Evolutionary conservation across 2,113 vertebrate species (phyloP), one percentile per base, ranked within the genome.

Genomic region (Paracanthobrama guichenoti): DNA sequence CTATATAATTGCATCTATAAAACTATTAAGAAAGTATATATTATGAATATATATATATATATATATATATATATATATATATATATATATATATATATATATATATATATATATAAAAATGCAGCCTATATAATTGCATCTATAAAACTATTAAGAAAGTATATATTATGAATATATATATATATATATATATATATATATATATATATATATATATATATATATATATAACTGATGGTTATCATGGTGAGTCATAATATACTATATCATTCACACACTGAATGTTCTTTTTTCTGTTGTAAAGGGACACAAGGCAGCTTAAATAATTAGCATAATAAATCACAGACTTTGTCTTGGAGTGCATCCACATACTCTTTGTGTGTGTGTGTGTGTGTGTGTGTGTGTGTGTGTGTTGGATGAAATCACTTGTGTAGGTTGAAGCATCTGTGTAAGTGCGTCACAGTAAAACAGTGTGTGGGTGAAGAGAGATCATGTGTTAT

Each of bases 401-500:
- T 10, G 20, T 31, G 24, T 67, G 50, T 76, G 73, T 35, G 46
- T 22, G 16, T 26, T n/a, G n/a, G 53, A 22, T 28, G 8, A 31
- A 64, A 11, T 64, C 57, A 59, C 24, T 26, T 59, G 16, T 5
- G 55, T 16, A 55, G 73, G 46, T 55, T 31, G 24, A 76, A 31
- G 73, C 73, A 53, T 76, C 48, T 55, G 73, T 50, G 9, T 31
- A 55, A 57, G 67, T 55, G 71, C 72, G 28, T 82, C 42, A 73
- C 18, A 20, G 9, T 72, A 6, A 81, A 67, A 35, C 24, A 44
- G 42, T 59, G 42, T 81, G 46, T 87, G 57, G 72, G 14, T 67
- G 80, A 20, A 31, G 44, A n/a, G 62, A 16, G 53, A 26, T 73
- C 75, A 62, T 35, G 50, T 90, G 84, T 90, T 71, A 42, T 71